Conservation (phyloP, 1,140 invertebrate species). For the Hycleus phaleratus region DNA sequence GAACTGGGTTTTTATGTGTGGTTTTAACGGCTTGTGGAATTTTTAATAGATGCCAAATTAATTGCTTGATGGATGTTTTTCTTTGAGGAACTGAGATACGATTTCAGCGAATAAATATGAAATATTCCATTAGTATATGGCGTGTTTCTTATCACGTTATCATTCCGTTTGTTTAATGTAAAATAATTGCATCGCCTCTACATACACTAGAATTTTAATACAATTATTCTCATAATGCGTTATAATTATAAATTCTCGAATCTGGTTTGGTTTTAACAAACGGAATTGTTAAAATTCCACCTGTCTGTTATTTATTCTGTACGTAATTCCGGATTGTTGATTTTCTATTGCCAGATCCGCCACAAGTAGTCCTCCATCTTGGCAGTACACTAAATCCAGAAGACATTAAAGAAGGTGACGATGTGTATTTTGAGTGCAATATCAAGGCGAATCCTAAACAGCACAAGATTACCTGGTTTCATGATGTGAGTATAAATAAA, state of each 20-base stretch:
- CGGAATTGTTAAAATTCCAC: not conserved
- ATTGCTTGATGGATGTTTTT: no score
- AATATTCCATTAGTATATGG: constrained; percentile 8
- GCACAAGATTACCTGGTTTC: constrained; percentile 77
- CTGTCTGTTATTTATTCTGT: not conserved
- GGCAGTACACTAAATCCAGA: constrained; percentile 78
- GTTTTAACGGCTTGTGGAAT: no score
- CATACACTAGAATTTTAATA: constrained; percentile 7
- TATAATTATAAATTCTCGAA: constrained; percentile 2
- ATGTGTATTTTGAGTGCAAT: constrained; percentile 89
- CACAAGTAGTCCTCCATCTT: constrained; percentile 71
- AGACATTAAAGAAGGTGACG: constrained; percentile 84
- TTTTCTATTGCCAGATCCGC: constrained; percentile 60
- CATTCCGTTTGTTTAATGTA: constrained; percentile 5
- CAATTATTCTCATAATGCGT: constrained; percentile 8
- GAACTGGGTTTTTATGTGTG: no score
- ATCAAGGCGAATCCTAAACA: constrained; percentile 78
- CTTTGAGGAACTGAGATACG: no score
- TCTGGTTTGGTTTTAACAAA: not conserved
- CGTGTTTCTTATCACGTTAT: constrained; percentile 3
- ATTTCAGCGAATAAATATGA: not conserved
- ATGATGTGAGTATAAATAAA: constrained; percentile 63
- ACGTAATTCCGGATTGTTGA: no score
- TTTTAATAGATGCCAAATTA: no score
- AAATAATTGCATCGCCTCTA: constrained; percentile 13